These are phyloP conservation scores for Emesis furor DNA, from an alignment of 2,888 invertebrate genomes.

Conservation along the genomic window DNA sequence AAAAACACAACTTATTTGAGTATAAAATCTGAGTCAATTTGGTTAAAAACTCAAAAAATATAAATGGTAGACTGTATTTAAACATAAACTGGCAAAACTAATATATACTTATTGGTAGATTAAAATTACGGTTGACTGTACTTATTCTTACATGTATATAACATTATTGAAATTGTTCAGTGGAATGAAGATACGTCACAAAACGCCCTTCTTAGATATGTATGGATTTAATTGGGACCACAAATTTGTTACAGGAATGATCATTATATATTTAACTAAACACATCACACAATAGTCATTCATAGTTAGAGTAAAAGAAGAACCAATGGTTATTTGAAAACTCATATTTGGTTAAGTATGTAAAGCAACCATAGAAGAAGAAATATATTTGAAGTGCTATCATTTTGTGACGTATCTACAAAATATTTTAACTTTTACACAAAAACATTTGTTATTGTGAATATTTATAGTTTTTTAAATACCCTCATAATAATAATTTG, in stretches of 20 bases:
- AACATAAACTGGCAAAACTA: neutral
- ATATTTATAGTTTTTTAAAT: neutral
- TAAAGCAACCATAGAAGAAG: no score
- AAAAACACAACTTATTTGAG: slow-evolving; percentile 14
- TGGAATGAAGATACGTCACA: slow-evolving; percentile 44
- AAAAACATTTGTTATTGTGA: neutral
- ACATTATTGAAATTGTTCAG: slow-evolving; percentile 9
- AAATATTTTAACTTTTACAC: neutral
- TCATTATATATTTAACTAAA: no score
- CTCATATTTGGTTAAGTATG: no score
- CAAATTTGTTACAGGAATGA: no score
- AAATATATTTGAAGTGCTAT: no score
- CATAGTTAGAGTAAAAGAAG: no score
- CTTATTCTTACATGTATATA: slow-evolving; percentile 17
- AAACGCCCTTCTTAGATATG: neutral
- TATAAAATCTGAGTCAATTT: slow-evolving; percentile 3
- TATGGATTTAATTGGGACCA: neutral
- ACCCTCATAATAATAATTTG: no score
- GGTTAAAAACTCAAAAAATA: neutral
- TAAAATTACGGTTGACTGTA: neutral
- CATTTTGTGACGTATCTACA: no score
- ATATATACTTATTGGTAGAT: neutral
- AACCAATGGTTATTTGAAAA: no score
- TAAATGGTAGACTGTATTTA: neutral
- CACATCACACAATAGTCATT: no score